phyloP scores from a whole-genome alignment of 1,140 invertebrate species.

The Plectrocnemia conspersa region DNA sequence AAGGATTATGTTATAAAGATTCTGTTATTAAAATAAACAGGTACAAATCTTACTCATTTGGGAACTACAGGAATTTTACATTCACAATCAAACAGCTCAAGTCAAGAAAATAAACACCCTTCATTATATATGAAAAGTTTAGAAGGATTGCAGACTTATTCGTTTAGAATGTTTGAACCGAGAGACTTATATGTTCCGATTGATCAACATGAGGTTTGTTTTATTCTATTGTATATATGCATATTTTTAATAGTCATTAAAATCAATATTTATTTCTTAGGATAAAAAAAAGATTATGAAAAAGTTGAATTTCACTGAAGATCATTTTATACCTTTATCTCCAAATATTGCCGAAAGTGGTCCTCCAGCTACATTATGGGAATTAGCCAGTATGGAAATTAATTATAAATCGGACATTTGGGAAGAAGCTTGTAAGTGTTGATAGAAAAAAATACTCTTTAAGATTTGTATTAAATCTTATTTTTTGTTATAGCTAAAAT shows the following conservation, averaged over 20 bases:
- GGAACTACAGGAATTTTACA: constrained; percentile 37
- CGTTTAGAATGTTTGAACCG: constrained; percentile 43
- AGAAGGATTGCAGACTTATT: constrained; percentile 38
- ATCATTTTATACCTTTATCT: neutral
- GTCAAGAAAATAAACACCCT: constrained; percentile 38
- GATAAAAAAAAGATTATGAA: constrained; percentile 29
- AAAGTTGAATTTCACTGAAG: constrained; percentile 1
- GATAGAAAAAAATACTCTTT: constrained; percentile 22
- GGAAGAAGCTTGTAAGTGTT: constrained; percentile 33
- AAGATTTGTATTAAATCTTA: constrained; percentile 7
- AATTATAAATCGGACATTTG: constrained; percentile 24
- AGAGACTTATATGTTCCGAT: constrained; percentile 45
- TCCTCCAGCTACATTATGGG: constrained; percentile 25
- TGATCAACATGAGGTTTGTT: constrained; percentile 17
- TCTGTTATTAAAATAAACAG: constrained; percentile 1
- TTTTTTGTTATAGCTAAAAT: constrained; percentile 42
- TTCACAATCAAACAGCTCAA: constrained; percentile 35
- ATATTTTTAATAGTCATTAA: neutral
- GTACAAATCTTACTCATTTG: constrained; percentile 23
- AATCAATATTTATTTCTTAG: constrained; percentile 10
- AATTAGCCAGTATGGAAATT: constrained; percentile 25
- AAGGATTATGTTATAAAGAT: neutral
- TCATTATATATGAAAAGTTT: constrained; percentile 40
- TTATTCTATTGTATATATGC: neutral
- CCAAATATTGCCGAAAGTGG: constrained; percentile 5